Evolutionary conservation across 2,797 vertebrate species (phyloP).

Genomic region (Cuculus canorus): DNA sequence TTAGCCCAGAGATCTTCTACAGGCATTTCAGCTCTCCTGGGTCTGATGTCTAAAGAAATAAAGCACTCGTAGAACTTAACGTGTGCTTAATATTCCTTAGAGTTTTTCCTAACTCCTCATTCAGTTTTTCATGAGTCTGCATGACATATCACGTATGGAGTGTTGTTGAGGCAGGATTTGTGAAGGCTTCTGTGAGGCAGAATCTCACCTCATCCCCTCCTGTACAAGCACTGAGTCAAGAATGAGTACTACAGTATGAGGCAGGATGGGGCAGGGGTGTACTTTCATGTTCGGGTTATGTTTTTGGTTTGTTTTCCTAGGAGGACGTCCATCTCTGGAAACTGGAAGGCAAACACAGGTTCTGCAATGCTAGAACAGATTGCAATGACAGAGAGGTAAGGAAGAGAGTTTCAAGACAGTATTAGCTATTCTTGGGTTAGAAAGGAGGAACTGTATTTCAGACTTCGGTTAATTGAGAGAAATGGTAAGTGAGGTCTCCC

Average conservation of each 20-base stretch:
- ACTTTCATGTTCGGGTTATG: constrained; percentile 23
- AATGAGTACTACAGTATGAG: not conserved
- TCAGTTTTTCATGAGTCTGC: not conserved
- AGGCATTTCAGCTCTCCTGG: not conserved
- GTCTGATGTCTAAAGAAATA: constrained; percentile 20
- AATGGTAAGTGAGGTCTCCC: constrained; percentile 2
- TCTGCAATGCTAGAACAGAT: constrained; percentile 98
- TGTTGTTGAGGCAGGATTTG: constrained; percentile 25
- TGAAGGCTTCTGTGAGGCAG: constrained; percentile 43
- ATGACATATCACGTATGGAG: constrained; percentile 16
- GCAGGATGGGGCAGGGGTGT: constrained; percentile 21
- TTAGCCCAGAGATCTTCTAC: constrained; percentile 18
- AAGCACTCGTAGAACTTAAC: constrained; percentile 30
- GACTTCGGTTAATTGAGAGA: not conserved
- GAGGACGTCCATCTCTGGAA: constrained; percentile 97
- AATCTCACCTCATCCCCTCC: constrained; percentile 6
- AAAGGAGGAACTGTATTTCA: not conserved
- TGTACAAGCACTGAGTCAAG: constrained; percentile 6
- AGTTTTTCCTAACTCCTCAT: constrained; percentile 34
- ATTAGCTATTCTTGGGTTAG: constrained; percentile 22
- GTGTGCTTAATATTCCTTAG: constrained; percentile 50
- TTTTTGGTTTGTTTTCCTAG: constrained; percentile 78
- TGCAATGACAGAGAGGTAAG: constrained; percentile 96
- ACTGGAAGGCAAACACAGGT: constrained; percentile 98
- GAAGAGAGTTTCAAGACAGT: not conserved